Evolutionary conservation across 2,888 invertebrate species (phyloP), one percentile per base, ranked within the genome.

Genomic region (Malthinus flaveolus): DNA sequence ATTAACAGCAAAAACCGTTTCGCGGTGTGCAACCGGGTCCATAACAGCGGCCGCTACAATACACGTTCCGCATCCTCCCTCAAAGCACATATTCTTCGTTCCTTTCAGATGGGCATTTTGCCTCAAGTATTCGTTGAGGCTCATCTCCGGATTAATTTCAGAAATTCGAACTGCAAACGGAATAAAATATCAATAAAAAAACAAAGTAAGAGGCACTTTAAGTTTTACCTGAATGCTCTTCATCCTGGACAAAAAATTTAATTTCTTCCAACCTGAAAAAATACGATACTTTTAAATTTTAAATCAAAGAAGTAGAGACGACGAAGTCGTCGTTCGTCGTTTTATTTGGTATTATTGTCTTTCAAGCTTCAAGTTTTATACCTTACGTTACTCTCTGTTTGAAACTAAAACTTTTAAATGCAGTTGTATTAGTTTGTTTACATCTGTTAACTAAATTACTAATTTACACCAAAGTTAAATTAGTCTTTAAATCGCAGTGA

Each of bases 61-160:
- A 68, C 89, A 89, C 0, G 83, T 84, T 0, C 90, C 90, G 66
- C 90, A 90, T 1, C 89, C 89, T 0, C 89, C 89, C 71, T 89
- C 89, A 34, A 82, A 82, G 66, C 89, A 89, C 87, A 88, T 88
- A 5, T 78, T 81, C 69, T 89, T 89, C 0, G 89, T 89, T 0
- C 89, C 89, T 2, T 82, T 83, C 0, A 89, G 75, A 55, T 83
- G 81, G 0, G 84, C 83, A 61, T 83, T 79, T 1, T 84, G 82
- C 3, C 89, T 78, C 49, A 89, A 83, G 68, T 82, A 89, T 37
- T 83, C 82, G 64, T 88, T 88, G 1, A 89, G 75, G 0, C 85
- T 82, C 0, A 85, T 86, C 35, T 84, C 82, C 0, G 84, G 82
- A 1, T 70, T 77, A 0, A 75, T 68, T 50, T 73, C 78, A n/a